Base-by-base conservation (phyloP, 1,140 invertebrate species). In the Ephestia elutella region DNA sequence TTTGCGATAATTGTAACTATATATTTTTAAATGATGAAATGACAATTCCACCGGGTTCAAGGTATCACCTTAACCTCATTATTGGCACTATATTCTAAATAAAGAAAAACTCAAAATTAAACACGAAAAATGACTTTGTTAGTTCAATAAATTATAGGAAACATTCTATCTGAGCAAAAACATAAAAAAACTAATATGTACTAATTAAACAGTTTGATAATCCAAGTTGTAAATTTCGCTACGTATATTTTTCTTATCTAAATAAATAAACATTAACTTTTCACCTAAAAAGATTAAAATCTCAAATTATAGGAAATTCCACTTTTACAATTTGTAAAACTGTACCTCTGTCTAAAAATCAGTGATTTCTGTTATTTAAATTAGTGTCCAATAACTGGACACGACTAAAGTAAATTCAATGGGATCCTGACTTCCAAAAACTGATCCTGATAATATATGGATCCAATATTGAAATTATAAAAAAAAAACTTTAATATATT, bases 101-200 rank as follows among this genome's bases (percentile, higher is more conserved):
- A 53, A 59, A 59, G 56, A 56, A 62, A 53, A 53, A 28, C 25
- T 56, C 44, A 56, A 57, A 50, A 35, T 25, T 49, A 49, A 56
- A 54, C 25, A 49, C 58, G 50, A 53, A 54, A 57, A 38, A 53
- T 56, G 2, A 49, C 13, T 38, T 38, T 32, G 13, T 66, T 55
- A 59, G 25, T 56, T 63, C 8, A 53, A 53, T 53, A 66, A 59
- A 63, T n/a, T 68, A 69, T 71, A 71, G 71, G 71, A 74, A 69
- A 74, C 71, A 61, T 66, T 60, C 58, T 49, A 60, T 56, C 50
- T 74, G 71, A 71, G 69, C 71, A 66, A 48, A 60, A 60, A 54
- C 17, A 2, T 3, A 21, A 25, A 53, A 25, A 53, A 53, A 53
- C 50, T 25, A 25, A 53, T 1, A 21, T 53, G 19, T 53, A 5